Evolutionary conservation across 2,113 vertebrate species (phyloP), one percentile per base, ranked within the genome.

Genomic region (Ciconia boyciana): DNA sequence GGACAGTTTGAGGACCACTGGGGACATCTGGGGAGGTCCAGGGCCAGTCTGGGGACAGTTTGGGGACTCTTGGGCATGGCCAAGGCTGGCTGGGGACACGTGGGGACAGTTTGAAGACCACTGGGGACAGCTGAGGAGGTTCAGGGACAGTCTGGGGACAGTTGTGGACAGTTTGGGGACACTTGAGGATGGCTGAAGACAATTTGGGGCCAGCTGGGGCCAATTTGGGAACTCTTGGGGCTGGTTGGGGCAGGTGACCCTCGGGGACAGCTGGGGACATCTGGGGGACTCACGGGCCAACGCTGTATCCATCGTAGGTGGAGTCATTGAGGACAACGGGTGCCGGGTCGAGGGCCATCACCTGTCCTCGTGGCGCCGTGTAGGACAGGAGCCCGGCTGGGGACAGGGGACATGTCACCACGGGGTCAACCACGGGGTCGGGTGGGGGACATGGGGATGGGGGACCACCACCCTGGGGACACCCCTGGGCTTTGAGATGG

Each of bases 311-410:
- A 7, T 99, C 99, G 1, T 99, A 99, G 76, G 99, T 99, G 87
- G 99, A 99, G 97, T 99, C 99, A 0, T 99, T 99, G 58, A 99
- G 98, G 97, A 98, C 96, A 41, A 99, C 91, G 0, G 98, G 96
- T 9, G 97, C 96, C 2, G 98, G 97, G 14, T 98, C 96, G 6
- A 99, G 91, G 65, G 98, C 92, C 99, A 99, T 99, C 41, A 98
- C 92, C 66, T 99, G 98, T n/a, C 99, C 99, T 78, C 98, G 90
- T 0, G 99, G 99, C 34, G 98, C 98, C 0, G 98, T 98, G 96
- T 99, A 99, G 18, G 98, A 99, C 95, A 98, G 95, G 86, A 99
- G 98, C 5, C 99, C 99, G 8, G 98, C 99, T 99, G 96, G 68
- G 61, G 60, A 55, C 46, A 3, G 39, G 70, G 41, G 64, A 36